Evolutionary conservation across 1,140 invertebrate species (phyloP).

Genomic region (Lasaia peninsularis): DNA sequence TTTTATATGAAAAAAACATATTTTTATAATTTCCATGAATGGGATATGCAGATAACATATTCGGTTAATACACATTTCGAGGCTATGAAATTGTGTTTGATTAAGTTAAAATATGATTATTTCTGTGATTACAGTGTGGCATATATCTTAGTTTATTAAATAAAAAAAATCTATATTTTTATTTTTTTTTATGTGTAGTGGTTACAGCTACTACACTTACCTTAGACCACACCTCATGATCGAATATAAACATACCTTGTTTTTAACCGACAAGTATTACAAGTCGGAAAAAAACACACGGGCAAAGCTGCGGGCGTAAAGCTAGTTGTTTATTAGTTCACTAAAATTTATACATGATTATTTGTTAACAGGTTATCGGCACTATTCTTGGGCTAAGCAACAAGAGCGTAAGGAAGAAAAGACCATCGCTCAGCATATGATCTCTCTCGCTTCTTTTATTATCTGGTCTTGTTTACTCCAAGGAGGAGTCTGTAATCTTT

Average conservation of each 20-base stretch:
- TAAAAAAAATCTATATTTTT: too few relatives aligned
- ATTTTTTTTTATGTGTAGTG: too few relatives aligned
- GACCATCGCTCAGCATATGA: conserved; percentile 85
- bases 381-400: conserved; percentile 87
- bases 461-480: conserved; percentile 56
- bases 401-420: conserved; percentile 84
- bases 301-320: too few relatives aligned
- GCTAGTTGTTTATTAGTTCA: too few relatives aligned
- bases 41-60: not conserved
- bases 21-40: not conserved
- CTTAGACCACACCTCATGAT: too few relatives aligned
- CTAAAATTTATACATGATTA: not conserved
- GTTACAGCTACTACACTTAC: too few relatives aligned
- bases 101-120: not conserved
- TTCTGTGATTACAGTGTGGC: too few relatives aligned
- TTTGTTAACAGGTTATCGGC: conserved; percentile 79
- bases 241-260: too few relatives aligned
- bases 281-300: too few relatives aligned
- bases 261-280: too few relatives aligned
- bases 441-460: conserved; percentile 25
- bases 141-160: too few relatives aligned
- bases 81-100: not conserved
- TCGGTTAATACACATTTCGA: not conserved
- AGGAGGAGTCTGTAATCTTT: conserved; percentile 62
- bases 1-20: too few relatives aligned